Base-by-base conservation (phyloP, 2,797 vertebrate species). In the Pteropus rufus region DNA sequence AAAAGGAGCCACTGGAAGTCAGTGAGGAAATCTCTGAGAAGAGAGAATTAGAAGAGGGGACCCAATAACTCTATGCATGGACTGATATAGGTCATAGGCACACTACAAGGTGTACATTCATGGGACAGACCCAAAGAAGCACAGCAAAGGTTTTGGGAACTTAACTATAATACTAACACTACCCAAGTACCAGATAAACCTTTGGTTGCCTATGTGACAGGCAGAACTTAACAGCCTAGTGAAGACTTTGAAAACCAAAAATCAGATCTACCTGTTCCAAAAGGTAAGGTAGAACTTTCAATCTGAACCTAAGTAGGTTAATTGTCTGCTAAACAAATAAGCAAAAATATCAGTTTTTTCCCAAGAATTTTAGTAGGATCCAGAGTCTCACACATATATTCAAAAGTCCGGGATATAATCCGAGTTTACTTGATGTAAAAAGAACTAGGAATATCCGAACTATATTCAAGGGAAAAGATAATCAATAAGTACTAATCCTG, bases 201-300 rank as follows among this genome's bases (percentile, higher is more conserved):
- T 49, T 41, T 44, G 31, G 76, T 64, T 65, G 39, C 41, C 39
- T 14, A 1, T 60, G 34, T 84, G 60, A 77, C 7, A 46, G 31
- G 29, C 16, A 70, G 46, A 83, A 2, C 12, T 46, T 69, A 23
- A 19, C n/a, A 34, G 23, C 24, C 56, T 24, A 67, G 18, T 3
- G 41, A 62, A 85, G 46, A 12, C 67, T 95, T 91, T 94, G 88
- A 79, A 86, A 94, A 73, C 15, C 19, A 23, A 89, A 56, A n/a
- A 46, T n/a, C 39, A 31, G 56, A 72, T 52, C 26, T 87, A 56
- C 36, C 9, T 49, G 36, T 69, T 9, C 10, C 9, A 64, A 81
- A 86, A 76, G 12, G 7, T n/a, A 36, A 79, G 29, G 44, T 5
- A 64, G 31, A 81, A 86, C 56, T 82, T 95, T 86, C 34, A 39